Conservation (phyloP, 1,140 invertebrate genomes). For the Polypedilum vanderplanki region DNA sequence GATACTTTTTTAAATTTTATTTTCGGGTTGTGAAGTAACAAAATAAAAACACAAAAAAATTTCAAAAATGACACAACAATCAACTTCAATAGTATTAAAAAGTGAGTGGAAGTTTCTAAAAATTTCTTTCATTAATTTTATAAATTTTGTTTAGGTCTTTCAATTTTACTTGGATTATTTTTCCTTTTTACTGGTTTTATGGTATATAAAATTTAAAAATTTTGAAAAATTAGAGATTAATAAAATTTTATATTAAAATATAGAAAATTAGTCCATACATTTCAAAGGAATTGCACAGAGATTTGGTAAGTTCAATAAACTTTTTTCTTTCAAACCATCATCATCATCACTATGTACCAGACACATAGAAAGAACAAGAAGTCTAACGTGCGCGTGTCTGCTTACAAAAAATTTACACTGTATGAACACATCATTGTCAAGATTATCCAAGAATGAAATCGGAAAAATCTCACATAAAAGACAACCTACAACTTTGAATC, state of each 20-base stretch:
- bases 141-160: conserved; percentile 51
- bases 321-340: not conserved
- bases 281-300: conserved; percentile 92
- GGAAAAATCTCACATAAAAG: not conserved
- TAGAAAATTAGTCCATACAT: conserved; percentile 79
- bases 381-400: not conserved
- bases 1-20: not conserved
- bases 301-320: conserved; percentile 67
- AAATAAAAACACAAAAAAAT: not conserved
- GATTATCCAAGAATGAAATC: not conserved
- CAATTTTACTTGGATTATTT: conserved; percentile 85
- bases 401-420: not conserved
- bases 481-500: not conserved
- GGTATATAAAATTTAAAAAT: not conserved
- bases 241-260: too few relatives aligned
- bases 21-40: not conserved
- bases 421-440: not conserved
- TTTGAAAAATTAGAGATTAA: too few relatives aligned
- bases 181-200: conserved; percentile 92
- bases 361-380: not conserved
- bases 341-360: not conserved
- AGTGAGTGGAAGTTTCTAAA: not conserved
- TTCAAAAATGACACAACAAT: not conserved
- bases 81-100: conserved; percentile 23
- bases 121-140: not conserved